A percentile compares a stretch with the other conserved stretches of the same genome.
These are phyloP conservation scores for Novumbra hubbsi DNA, from an alignment of 2,797 vertebrate species.

Conservation along the genomic window DNA sequence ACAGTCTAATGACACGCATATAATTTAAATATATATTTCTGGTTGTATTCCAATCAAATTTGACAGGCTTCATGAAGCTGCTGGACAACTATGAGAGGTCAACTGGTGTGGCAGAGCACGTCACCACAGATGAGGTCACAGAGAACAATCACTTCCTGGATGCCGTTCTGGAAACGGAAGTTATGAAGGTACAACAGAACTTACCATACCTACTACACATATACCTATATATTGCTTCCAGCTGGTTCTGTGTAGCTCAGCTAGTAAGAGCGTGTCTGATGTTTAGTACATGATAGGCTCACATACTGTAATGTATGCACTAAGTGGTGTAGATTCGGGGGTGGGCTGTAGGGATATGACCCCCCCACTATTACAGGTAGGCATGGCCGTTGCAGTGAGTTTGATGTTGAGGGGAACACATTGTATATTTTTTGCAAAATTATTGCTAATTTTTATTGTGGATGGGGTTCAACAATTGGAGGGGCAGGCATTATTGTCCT, in stretches of 20 bases:
- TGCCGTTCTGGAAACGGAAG: constrained; percentile 76
- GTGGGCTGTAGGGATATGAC: too few species aligned
- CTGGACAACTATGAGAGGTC: constrained; percentile 86
- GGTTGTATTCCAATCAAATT: background rate
- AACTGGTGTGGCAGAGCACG: constrained; percentile 75
- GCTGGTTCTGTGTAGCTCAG: background rate
- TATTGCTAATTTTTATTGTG: too few species aligned
- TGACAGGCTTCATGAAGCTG: constrained; percentile 76
- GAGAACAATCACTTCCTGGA: constrained; percentile 82
- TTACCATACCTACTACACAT: background rate
- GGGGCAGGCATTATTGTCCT: too few species aligned
- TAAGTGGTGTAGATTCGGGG: too few species aligned
- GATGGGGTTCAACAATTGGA: too few species aligned
- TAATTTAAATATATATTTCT: background rate
- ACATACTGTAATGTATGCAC: too few species aligned
- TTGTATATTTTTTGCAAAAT: too few species aligned
- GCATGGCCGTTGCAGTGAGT: too few species aligned
- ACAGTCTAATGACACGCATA: background rate
- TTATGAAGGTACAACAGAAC: constrained; percentile 79
- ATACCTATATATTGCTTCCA: background rate
- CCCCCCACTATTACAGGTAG: too few species aligned
- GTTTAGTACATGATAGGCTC: background rate
- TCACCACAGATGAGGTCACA: constrained; percentile 75
- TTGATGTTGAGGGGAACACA: too few species aligned
- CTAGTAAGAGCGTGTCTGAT: background rate